Conservation (phyloP, 2,113 vertebrate species). For the Myotis lucifugus region DNA sequence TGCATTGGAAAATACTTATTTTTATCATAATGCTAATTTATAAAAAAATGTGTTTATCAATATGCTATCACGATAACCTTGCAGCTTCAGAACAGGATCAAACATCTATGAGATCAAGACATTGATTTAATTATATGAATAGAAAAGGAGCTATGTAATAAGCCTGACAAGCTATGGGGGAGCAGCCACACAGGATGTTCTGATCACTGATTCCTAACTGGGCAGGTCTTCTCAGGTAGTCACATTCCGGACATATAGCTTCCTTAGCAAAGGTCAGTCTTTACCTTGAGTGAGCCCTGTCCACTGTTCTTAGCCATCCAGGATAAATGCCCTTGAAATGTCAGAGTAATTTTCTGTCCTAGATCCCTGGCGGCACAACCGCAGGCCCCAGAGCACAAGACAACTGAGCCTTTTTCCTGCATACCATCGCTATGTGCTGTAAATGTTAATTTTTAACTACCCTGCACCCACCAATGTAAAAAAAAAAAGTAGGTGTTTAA, state of each 20-base stretch:
- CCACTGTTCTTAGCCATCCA: not conserved
- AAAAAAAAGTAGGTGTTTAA: too few species aligned
- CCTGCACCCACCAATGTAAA: not conserved
- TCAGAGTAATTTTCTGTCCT: not conserved
- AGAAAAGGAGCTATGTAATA: not conserved
- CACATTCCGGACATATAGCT: not conserved
- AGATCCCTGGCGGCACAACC: not conserved
- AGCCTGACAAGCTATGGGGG: not conserved
- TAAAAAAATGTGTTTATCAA: not conserved
- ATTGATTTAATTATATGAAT: not conserved
- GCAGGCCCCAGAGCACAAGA: not conserved
- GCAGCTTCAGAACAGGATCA: not conserved
- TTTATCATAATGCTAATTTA: not conserved
- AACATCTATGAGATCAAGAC: not conserved
- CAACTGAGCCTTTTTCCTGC: too few species aligned
- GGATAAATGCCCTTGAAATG: not conserved
- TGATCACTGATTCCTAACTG: not conserved
- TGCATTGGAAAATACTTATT: not conserved
- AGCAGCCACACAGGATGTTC: not conserved
- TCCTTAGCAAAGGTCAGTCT: not conserved
- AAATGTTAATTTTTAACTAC: not conserved
- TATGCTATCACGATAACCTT: not conserved
- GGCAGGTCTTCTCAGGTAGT: not conserved
- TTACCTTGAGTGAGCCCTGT: not conserved
- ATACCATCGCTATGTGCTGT: not conserved